Base-by-base conservation (phyloP, 2,797 vertebrate species). In the Perdix hodgsoniae region DNA sequence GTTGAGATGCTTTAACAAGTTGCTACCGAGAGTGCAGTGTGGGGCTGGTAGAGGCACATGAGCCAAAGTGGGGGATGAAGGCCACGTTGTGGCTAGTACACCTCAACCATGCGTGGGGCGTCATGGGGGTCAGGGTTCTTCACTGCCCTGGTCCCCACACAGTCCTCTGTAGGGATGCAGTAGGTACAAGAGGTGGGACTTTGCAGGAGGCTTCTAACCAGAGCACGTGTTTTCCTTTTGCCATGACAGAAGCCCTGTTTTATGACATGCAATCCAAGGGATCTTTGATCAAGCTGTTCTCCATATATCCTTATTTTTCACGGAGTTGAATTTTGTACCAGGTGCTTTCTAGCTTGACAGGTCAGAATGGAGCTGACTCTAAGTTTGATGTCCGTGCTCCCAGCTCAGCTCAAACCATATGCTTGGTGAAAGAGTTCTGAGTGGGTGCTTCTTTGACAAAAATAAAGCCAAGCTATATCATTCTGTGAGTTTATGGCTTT, bases 71-170 rank as follows among this genome's bases (percentile, higher is more conserved):
- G 31, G 29, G 22, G 49, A 56, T 72, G 50, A 72, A 56, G 17
- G 39, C 14, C 24, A 23, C 7, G 3, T 5, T 56, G 22, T 37
- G 17, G 21, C 49, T 21, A n/a, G 27, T 29, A 54, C 39, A 29
- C 35, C 21, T 40, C 12, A 17, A 11, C 7, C n/a, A 14, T 56
- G 15, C 15, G 5, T 23, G 21, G 21, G 12, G n/a, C 56, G 14
- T 70, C 14, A 33, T 0, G 0, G 18, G 23, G 14, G 4, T 65
- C 11, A 45, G 37, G 4, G 1, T 0, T 71, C 85, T 18, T 23
- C 1, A 0, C 45, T 84, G 67, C 16, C 54, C 13, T 0, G 1
- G 9, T 82, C 37, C 16, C 6, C 4, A 4, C 11, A 2, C 10
- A 39, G 23, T 49, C 4, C 0, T 40, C 21, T 23, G 22, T 44